Percentiles rank a stretch among this genome's conserved stretches.
These are phyloP conservation scores for Silurus meridionalis DNA, from an alignment of 2,113 vertebrate species.

Conservation along the genomic window DNA sequence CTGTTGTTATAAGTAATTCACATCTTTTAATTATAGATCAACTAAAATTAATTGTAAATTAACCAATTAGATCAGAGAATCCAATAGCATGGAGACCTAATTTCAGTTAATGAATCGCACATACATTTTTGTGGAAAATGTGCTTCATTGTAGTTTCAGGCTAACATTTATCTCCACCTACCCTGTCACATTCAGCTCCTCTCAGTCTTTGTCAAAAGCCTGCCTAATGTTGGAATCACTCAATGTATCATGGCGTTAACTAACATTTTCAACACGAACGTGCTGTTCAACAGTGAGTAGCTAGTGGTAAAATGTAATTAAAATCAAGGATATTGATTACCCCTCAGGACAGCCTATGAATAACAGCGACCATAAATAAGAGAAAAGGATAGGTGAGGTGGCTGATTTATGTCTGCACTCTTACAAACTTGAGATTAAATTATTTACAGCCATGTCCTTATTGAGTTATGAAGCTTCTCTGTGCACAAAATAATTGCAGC, in stretches of 20 bases:
- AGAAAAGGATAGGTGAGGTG: slow-evolving; percentile 75
- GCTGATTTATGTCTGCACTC: slow-evolving; percentile 75
- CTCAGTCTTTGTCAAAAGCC: slow-evolving; percentile 51
- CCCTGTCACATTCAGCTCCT: slow-evolving; percentile 38
- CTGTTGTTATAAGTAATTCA: neutral
- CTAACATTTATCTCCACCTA: slow-evolving; percentile 47
- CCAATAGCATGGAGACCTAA: neutral
- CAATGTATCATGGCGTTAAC: slow-evolving; percentile 61
- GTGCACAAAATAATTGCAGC: slow-evolving; percentile 70
- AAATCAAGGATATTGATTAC: slow-evolving; percentile 81
- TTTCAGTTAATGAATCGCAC: neutral
- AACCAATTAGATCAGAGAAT: neutral
- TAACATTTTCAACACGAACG: slow-evolving; percentile 74
- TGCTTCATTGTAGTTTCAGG: neutral
- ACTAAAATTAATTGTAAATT: neutral
- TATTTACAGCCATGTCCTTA: slow-evolving; percentile 70
- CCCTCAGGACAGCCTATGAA: slow-evolving; percentile 71
- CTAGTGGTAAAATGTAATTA: slow-evolving; percentile 75
- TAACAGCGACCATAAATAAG: slow-evolving; percentile 78
- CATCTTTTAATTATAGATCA: neutral
- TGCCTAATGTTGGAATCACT: slow-evolving; percentile 29
- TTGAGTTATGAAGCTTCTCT: slow-evolving; percentile 77
- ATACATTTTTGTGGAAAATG: neutral
- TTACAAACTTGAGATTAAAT: slow-evolving; percentile 70
- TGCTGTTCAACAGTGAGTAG: slow-evolving; percentile 70